Conservation (phyloP, 2,888 invertebrate genomes). For the Mantis religiosa region DNA sequence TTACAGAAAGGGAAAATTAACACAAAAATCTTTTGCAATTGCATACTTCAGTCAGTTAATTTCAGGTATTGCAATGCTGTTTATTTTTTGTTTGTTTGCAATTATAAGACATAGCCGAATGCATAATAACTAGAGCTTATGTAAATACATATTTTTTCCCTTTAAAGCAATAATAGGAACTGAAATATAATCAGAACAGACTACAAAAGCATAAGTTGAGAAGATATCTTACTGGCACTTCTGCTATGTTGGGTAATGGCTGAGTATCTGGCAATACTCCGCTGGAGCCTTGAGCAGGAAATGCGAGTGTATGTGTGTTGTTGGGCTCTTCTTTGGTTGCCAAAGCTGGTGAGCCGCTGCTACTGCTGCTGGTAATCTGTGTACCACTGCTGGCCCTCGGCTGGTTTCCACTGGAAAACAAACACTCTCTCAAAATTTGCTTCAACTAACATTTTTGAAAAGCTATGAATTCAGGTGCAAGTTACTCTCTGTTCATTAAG, state of each 20-base stretch:
- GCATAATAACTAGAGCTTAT: no score
- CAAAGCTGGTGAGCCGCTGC: background rate
- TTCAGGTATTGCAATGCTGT: no score
- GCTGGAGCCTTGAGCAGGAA: background rate
- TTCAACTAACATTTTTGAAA: no score
- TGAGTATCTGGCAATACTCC: constrained; percentile 4
- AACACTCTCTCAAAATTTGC: no score
- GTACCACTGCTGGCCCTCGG: background rate
- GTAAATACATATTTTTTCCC: no score
- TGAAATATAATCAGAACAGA: background rate
- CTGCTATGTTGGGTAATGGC: background rate
- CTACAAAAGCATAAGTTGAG: background rate
- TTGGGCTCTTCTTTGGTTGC: constrained; percentile 14
- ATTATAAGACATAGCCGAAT: no score
- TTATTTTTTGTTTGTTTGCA: no score
- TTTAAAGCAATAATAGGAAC: background rate
- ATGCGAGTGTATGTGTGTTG: background rate
- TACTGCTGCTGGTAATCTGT: background rate
- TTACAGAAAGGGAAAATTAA: background rate
- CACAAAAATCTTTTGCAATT: no score
- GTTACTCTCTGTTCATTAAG: no score
- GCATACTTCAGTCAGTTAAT: no score
- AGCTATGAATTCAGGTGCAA: no score
- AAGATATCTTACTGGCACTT: background rate
- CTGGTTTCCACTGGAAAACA: constrained; percentile 12